Percentiles rank a stretch among this genome's conserved stretches.
Evolutionary conservation across 1,140 invertebrate genomes (phyloP).

Genomic region (Monochamus saltuarius): DNA sequence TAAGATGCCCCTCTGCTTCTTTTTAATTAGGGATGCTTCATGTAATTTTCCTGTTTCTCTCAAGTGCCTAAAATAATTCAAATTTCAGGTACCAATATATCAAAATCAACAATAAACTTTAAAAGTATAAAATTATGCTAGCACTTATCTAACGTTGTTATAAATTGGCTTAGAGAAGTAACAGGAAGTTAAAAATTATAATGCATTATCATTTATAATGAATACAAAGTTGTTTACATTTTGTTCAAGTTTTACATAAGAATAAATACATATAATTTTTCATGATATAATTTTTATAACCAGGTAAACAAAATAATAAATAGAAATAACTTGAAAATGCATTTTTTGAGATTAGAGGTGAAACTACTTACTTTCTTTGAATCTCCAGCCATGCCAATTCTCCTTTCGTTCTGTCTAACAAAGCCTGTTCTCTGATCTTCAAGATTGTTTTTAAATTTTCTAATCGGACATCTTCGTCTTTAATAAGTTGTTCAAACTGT

Average conservation of each 20-base stretch:
- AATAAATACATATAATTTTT: too few species aligned
- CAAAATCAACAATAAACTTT: not conserved
- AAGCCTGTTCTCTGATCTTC: slow-evolving; percentile 47
- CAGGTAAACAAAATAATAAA: too few species aligned
- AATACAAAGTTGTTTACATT: too few species aligned
- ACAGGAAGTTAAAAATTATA: too few species aligned
- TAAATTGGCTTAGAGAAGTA: too few species aligned
- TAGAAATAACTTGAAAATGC: too few species aligned
- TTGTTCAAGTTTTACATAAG: too few species aligned
- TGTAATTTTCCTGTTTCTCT: slow-evolving; percentile 46
- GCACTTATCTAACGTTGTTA: too few species aligned
- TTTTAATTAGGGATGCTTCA: slow-evolving; percentile 48
- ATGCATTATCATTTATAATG: too few species aligned
- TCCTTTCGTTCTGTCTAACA: slow-evolving; percentile 47
- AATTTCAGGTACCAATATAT: not conserved
- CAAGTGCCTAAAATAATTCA: slow-evolving; percentile 42
- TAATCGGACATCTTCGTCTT: slow-evolving; percentile 48
- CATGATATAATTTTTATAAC: too few species aligned
- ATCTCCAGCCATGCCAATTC: slow-evolving; percentile 50
- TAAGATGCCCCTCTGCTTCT: slow-evolving; percentile 49
- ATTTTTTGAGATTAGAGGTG: not conserved
- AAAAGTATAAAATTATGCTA: not conserved
- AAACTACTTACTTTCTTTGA: slow-evolving; percentile 48
- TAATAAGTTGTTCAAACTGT: slow-evolving; percentile 49
- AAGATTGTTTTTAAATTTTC: slow-evolving; percentile 48